These are phyloP conservation scores for Montipora efflorescens DNA, from an alignment of 64 coral and sea anemone genomes.

Conservation along the genomic window DNA sequence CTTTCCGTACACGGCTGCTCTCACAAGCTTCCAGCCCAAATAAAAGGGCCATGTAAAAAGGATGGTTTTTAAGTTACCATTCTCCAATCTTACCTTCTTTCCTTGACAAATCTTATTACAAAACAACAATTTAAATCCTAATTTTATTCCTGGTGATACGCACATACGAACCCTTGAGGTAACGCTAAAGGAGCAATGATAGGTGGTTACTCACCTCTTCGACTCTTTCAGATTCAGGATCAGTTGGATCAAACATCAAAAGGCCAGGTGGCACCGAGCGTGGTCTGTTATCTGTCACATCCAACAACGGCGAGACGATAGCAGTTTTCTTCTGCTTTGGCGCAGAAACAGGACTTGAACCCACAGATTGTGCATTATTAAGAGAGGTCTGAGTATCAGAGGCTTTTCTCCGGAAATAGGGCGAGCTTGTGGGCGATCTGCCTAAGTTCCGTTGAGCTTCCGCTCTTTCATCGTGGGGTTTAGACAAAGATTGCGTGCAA, in stretches of 20 bases:
- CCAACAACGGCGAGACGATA: constrained; percentile 85
- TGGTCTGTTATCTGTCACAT: constrained; percentile 63
- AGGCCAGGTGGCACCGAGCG: constrained; percentile 71
- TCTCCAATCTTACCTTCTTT: too few relatives aligned
- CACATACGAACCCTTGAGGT: too few relatives aligned
- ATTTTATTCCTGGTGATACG: too few relatives aligned
- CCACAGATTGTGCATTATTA: constrained; percentile 19
- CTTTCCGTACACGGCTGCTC: too few relatives aligned
- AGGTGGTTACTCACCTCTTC: constrained; percentile 61
- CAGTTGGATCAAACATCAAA: constrained; percentile 80
- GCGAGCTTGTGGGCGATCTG: constrained; percentile 48
- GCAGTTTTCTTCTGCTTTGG: constrained; percentile 84
- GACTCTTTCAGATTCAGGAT: constrained; percentile 84
- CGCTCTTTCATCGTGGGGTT: constrained; percentile 32
- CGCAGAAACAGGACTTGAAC: constrained; percentile 16
- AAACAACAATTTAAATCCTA: too few relatives aligned
- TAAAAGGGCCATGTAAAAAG: too few relatives aligned
- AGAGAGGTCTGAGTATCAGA: constrained; percentile 33
- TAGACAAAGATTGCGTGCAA: constrained; percentile 22
- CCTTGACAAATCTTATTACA: too few relatives aligned
- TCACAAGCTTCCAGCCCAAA: too few relatives aligned
- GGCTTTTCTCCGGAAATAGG: constrained; percentile 57
- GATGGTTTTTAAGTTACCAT: too few relatives aligned
- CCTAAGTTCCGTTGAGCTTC: constrained; percentile 41
- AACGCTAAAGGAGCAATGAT: too few relatives aligned